These are phyloP conservation scores for Caenorhabditis drosophilae DNA, from an alignment of 2,888 invertebrate species.

Conservation along the genomic window DNA sequence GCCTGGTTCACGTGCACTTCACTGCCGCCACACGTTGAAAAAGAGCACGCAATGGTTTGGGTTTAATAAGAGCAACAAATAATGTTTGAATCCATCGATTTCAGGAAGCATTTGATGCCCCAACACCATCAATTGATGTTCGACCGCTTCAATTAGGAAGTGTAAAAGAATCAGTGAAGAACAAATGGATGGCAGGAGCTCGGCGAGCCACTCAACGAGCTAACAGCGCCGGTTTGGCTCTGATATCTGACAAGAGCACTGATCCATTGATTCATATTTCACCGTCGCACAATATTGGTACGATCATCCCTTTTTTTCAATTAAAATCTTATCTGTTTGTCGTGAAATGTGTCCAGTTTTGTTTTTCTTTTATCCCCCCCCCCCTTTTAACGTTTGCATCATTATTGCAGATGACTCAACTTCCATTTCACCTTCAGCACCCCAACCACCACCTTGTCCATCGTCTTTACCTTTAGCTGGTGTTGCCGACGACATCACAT, in stretches of 20 bases:
- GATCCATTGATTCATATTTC: conserved; percentile 58
- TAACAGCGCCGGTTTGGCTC: conserved; percentile 45
- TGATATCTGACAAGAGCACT: conserved; percentile 60
- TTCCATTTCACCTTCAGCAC: conserved; percentile 32
- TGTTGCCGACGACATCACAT: conserved; percentile 27
- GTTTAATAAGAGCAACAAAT: neutral
- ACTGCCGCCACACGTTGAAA: conserved; percentile 64
- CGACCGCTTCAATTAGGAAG: conserved; percentile 34
- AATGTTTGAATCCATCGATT: conserved; percentile 8
- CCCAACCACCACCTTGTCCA: conserved; percentile 18
- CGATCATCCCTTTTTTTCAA: too few relatives aligned
- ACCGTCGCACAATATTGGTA: conserved; percentile 23
- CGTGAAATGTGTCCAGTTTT: too few relatives aligned
- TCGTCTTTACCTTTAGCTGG: conserved; percentile 25
- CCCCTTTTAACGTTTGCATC: neutral
- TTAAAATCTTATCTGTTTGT: too few relatives aligned
- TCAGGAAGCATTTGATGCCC: conserved; percentile 47
- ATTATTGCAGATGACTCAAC: conserved; percentile 19
- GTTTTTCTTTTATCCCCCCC: too few relatives aligned
- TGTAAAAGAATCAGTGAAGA: conserved; percentile 30
- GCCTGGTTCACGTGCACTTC: conserved; percentile 64
- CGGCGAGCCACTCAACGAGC: conserved; percentile 27
- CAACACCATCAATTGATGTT: conserved; percentile 45
- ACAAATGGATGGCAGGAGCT: conserved; percentile 31
- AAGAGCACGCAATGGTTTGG: conserved; percentile 46